Base-by-base conservation (phyloP, 2,888 invertebrate genomes). In the Rugalucina vietnamica region DNA sequence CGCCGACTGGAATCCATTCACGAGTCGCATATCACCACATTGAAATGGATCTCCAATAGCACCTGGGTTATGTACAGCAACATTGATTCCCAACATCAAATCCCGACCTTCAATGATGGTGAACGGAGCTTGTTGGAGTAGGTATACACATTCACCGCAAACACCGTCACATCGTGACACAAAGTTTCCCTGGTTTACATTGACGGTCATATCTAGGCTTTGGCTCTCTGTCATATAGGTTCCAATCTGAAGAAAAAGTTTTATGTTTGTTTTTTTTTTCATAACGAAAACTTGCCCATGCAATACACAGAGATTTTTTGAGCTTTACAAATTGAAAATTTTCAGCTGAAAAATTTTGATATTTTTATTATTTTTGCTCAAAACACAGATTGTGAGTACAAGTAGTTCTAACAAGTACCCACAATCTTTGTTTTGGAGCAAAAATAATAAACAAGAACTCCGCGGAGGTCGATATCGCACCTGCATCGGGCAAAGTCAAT, bases 61-160 rank as follows among this genome's bases (percentile, higher is more conserved):
- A 0, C 90, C 89, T 5, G 90, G 82, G 39, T 88, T 78, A 72
- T 91, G 91, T 24, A 92, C 80, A 69, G 90, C 90, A 76, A 93
- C 90, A 14, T 91, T 82, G 8, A 88, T 92, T 5, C 91, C 94
- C 39, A 94, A 84, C 5, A 90, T 80, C 32, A 93, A 79, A 36
- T 93, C 91, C 8, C 91, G 92, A 0, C 82, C 85, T 0, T 79
- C 75, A 34, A 88, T 86, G 29, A 85, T 36, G 24, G 80, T 79
- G 81, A 88, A 89, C 10, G 88, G 87, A 24, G 88, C 84, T 14
- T 89, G 77, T 43, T 88, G 81, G 34, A 89, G 86, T 65, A 92
- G 70, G 76, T 92, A 93, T 27, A 90, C 90, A 76, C 94, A 94
- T 49, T 91, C 90, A 27, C 82, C 79, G 76, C 93, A 93, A 8